These are phyloP conservation scores for Ceyx erithaca DNA, from an alignment of 2,797 vertebrate species.

Conservation along the genomic window DNA sequence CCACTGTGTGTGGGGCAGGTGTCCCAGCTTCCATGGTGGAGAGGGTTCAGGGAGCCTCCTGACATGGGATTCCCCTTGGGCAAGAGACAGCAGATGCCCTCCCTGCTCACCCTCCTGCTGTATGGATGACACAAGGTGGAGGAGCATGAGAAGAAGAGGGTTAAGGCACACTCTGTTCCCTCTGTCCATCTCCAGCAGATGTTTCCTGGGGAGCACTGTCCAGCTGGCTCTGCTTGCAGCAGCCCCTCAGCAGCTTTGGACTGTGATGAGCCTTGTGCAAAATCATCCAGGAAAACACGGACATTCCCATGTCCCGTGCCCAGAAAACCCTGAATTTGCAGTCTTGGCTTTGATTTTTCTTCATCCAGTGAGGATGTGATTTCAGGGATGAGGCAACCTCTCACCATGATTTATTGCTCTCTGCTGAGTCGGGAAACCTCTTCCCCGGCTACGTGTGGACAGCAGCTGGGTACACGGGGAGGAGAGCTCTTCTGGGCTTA, in stretches of 20 bases:
- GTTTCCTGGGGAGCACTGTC: constrained; percentile 16
- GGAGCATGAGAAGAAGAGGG: not conserved
- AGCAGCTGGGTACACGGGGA: accelerated
- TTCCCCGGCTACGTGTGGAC: not conserved
- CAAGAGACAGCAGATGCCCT: not conserved
- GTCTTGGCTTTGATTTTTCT: not conserved
- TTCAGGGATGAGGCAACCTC: not conserved
- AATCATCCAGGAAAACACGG: not conserved
- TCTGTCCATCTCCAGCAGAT: not conserved
- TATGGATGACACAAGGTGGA: not conserved
- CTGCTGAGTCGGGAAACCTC: not conserved
- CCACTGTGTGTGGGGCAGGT: accelerated
- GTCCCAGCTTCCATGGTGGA: not conserved
- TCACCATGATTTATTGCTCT: not conserved
- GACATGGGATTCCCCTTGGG: not conserved
- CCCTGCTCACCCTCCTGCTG: not conserved
- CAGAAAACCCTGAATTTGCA: not conserved
- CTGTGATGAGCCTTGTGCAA: not conserved
- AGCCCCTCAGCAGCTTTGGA: not conserved
- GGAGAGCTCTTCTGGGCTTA: not conserved
- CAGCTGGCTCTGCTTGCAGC: not conserved
- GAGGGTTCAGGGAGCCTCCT: not conserved
- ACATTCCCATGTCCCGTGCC: not conserved
- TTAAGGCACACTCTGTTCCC: not conserved
- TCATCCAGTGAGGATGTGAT: not conserved